Percentiles rank a stretch among this genome's conserved stretches.
phyloP scores from a whole-genome alignment of 2,113 vertebrate genomes.

The Plecotus auritus region DNA sequence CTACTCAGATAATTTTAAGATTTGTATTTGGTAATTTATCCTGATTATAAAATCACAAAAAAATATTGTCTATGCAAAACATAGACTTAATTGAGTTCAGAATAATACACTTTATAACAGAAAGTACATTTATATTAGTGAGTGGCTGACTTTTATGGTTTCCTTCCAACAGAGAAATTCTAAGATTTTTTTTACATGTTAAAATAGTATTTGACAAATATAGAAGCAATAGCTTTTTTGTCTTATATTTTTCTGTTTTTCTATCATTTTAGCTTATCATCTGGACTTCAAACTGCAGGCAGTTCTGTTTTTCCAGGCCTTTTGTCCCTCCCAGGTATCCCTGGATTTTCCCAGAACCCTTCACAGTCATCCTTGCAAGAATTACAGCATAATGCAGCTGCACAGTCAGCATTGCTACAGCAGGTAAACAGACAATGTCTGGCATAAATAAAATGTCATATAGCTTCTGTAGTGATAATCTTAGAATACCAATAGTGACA shows the following conservation, averaged over 20 bases:
- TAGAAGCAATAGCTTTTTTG: not conserved
- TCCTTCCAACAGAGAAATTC: not conserved
- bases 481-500: not conserved
- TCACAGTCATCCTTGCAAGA: constrained; percentile 88
- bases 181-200: not conserved
- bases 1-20: not conserved
- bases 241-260: not conserved
- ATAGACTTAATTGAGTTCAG: not conserved
- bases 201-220: not conserved
- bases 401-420: constrained; percentile 87
- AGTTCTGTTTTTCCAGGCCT: constrained; percentile 91
- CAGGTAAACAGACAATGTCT: not conserved
- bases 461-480: not conserved
- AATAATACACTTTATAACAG: not conserved
- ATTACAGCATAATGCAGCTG: constrained; percentile 88
- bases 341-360: constrained; percentile 90
- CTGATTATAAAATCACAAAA: not conserved
- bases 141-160: not conserved
- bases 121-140: not conserved
- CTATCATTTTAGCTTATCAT: constrained; percentile 82
- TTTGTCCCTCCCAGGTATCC: constrained; percentile 92
- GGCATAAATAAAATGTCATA: not conserved
- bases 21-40: not conserved
- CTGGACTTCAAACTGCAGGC: constrained; percentile 89
- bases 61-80: not conserved